These are phyloP conservation scores for Daubentonia madagascariensis DNA, from an alignment of 2,113 vertebrate species.

Conservation along the genomic window DNA sequence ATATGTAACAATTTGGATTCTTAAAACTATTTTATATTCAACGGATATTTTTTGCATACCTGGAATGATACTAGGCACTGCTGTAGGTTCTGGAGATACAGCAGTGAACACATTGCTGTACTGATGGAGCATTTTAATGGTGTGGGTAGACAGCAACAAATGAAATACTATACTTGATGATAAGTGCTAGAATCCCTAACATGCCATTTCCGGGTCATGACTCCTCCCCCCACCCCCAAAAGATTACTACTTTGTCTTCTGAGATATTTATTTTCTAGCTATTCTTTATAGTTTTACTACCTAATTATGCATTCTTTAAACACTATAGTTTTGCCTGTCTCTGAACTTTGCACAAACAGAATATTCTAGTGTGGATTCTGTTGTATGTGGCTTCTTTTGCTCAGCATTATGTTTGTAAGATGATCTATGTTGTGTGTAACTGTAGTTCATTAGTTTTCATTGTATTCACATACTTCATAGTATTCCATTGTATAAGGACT, in stretches of 20 bases:
- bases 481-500: background rate
- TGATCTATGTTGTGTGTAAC: background rate
- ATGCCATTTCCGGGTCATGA: background rate
- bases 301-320: background rate
- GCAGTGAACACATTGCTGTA: background rate
- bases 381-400: background rate
- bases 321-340: background rate
- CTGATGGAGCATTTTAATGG: background rate
- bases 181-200: background rate
- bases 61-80: background rate
- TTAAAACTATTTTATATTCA: background rate
- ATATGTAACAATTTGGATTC: background rate
- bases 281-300: background rate
- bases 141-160: background rate
- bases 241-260: background rate
- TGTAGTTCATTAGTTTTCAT: background rate
- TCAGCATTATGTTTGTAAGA: background rate
- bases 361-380: background rate
- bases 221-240: no score
- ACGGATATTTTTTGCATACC: background rate
- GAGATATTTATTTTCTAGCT: background rate
- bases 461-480: background rate
- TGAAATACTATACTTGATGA: fast-evolving
- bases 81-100: background rate
- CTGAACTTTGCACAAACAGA: background rate